Conservation (phyloP, 2,797 vertebrate genomes). For the Lagorchestes hirsutus region DNA sequence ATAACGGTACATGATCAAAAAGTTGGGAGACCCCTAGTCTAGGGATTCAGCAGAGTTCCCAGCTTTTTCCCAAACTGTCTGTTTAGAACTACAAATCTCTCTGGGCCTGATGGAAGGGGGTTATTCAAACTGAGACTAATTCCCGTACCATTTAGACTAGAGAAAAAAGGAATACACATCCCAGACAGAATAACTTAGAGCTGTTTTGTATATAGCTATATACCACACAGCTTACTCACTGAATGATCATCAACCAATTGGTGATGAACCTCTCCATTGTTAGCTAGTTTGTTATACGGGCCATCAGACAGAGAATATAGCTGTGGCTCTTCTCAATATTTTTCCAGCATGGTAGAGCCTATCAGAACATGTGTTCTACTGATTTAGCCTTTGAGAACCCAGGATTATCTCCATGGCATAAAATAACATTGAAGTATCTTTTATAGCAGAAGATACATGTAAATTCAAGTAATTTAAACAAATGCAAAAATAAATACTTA, state of each 20-base stretch:
- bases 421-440: neutral
- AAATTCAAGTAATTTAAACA: neutral
- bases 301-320: neutral
- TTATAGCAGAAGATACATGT: neutral
- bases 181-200: neutral
- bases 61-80: neutral
- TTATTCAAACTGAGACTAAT: neutral
- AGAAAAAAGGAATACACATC: neutral
- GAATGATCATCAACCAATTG: neutral
- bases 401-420: neutral
- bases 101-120: neutral
- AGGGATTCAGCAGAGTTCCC: neutral
- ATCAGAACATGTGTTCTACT: neutral
- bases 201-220: neutral
- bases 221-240: neutral
- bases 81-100: neutral
- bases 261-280: neutral
- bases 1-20: neutral
- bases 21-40: neutral
- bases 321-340: neutral
- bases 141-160: neutral
- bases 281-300: neutral
- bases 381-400: neutral
- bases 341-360: neutral
- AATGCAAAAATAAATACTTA: neutral